Percentiles rank a stretch among this genome's conserved stretches.
Conservation (phyloP, 2,888 invertebrate genomes). For the Hydrotaea diabolus region DNA sequence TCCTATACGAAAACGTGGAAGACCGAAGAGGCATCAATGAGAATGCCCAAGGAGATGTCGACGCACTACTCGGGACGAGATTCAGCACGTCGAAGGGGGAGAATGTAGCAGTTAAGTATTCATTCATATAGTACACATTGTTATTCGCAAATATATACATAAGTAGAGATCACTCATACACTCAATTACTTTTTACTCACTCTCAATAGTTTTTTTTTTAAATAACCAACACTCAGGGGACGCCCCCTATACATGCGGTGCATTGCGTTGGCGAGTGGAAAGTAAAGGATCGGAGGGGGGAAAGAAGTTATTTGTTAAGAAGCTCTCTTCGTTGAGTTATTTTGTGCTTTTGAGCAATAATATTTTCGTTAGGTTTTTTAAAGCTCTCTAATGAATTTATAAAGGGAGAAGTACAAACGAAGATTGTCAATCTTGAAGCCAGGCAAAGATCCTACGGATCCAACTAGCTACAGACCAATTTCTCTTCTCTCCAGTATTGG, state of each 20-base stretch:
- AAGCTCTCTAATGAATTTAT: too few species aligned
- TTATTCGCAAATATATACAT: not conserved
- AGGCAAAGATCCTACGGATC: not conserved
- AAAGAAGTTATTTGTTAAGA: too few species aligned
- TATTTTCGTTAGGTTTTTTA: too few species aligned
- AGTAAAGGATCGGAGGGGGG: too few species aligned
- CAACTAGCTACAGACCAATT: not conserved
- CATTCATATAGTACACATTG: not conserved
- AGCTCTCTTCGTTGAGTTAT: too few species aligned
- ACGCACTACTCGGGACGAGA: slow-evolving; percentile 38
- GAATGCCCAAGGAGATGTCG: slow-evolving; percentile 17
- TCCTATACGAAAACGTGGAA: slow-evolving; percentile 43
- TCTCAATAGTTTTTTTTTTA: too few species aligned
- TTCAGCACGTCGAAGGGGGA: slow-evolving; percentile 54
- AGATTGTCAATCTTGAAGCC: not conserved
- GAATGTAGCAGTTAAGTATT: slow-evolving; percentile 45
- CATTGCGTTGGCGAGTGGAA: too few species aligned
- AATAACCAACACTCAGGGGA: too few species aligned
- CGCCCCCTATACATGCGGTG: too few species aligned
- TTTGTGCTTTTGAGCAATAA: too few species aligned
- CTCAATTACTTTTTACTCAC: too few species aligned
- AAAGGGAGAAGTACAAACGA: too few species aligned
- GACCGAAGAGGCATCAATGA: slow-evolving; percentile 37
- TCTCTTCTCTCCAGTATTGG: not conserved
- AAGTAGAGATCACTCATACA: not conserved